Evolutionary conservation across 2,797 vertebrate species (phyloP).

Genomic region (Morelia viridis): DNA sequence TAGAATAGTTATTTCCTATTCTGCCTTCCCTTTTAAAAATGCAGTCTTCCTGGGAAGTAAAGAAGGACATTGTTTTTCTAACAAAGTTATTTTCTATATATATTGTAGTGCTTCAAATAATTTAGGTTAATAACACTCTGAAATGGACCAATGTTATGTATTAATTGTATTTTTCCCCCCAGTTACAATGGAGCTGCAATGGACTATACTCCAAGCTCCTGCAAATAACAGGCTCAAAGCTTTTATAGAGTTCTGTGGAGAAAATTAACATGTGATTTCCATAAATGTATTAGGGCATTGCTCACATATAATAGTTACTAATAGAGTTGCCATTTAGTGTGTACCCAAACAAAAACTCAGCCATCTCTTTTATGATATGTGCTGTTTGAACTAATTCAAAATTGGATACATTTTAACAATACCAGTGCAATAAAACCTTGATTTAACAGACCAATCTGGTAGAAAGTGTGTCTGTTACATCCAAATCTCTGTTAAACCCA

Average conservation of each 20-base stretch:
- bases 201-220: conserved; percentile 30
- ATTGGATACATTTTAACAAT: neutral
- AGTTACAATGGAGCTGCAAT: neutral
- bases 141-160: conserved; percentile 30
- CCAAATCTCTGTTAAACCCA: neutral
- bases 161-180: conserved; percentile 37
- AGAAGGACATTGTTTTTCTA: conserved; percentile 43
- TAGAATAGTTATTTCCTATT: conserved; percentile 43
- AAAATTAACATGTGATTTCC: conserved; percentile 46
- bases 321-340: conserved; percentile 27
- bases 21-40: neutral
- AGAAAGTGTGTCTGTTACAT: neutral
- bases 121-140: conserved; percentile 44
- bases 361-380: neutral
- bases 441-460: neutral
- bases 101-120: conserved; percentile 15
- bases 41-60: conserved; percentile 38
- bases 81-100: conserved; percentile 27
- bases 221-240: conserved; percentile 28
- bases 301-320: conserved; percentile 18
- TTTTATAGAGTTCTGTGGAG: conserved; percentile 42
- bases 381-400: conserved; percentile 27
- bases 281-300: conserved; percentile 4
- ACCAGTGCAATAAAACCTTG: neutral
- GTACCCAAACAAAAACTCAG: conserved; percentile 12